These are phyloP conservation scores for Drosophila obscura DNA, from an alignment of 1,140 invertebrate species.

Conservation along the genomic window DNA sequence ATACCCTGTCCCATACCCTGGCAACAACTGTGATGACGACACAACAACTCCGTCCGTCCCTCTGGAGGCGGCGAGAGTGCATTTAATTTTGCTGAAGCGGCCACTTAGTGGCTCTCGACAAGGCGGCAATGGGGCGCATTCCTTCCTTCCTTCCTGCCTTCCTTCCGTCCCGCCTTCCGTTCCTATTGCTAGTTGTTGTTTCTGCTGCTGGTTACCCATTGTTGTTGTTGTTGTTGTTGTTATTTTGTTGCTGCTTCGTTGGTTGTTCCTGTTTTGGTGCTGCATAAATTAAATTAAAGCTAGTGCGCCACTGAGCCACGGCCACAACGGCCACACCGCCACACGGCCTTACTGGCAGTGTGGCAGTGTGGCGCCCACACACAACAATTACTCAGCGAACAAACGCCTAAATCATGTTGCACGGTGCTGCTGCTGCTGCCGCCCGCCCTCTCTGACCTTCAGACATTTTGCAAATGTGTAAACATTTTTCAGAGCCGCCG, in stretches of 20 bases:
- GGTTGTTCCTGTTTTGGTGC: conserved; percentile 23
- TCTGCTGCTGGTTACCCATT: background rate
- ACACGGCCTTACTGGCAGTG: no score
- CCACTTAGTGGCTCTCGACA: conserved; percentile 73
- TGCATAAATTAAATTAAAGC: conserved; percentile 80
- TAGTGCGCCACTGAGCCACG: conserved; percentile 47
- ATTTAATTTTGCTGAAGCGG: conserved; percentile 78
- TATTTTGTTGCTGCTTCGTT: background rate
- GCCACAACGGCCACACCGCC: background rate
- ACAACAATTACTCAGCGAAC: conserved; percentile 71
- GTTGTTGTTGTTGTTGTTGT: conserved; percentile 19
- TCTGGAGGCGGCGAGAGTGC: conserved; percentile 52
- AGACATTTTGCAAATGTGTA: conserved; percentile 80
- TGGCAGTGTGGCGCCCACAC: no score
- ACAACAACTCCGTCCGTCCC: conserved; percentile 38
- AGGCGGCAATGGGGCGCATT: conserved; percentile 27
- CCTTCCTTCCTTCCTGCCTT: conserved; percentile 24
- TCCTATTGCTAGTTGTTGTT: conserved; percentile 19
- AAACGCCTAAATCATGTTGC: conserved; percentile 75
- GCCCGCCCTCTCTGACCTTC: conserved; percentile 54
- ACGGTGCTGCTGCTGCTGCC: background rate
- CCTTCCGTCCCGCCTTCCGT: conserved; percentile 12
- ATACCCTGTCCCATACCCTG: conserved; percentile 7
- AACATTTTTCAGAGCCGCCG: conserved; percentile 74
- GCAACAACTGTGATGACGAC: conserved; percentile 38